phyloP scores from a whole-genome alignment of 2,797 vertebrate species.

The Nasua narica region DNA sequence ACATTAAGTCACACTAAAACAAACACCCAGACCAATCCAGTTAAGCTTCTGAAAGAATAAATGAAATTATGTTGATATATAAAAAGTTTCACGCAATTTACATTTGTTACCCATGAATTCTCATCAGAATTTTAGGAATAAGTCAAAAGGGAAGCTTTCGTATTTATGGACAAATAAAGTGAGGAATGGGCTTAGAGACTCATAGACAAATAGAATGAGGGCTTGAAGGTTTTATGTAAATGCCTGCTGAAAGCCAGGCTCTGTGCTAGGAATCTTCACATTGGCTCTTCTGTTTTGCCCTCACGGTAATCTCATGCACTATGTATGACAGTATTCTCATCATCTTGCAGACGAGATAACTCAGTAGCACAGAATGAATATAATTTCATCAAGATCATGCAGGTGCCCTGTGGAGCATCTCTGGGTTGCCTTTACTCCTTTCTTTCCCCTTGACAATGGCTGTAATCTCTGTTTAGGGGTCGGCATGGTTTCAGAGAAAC shows the following conservation, averaged over 20 bases:
- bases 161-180: background rate
- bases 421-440: background rate
- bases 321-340: background rate
- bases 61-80: background rate
- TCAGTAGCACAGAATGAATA: background rate
- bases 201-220: background rate
- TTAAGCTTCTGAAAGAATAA: conserved; percentile 19
- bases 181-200: background rate
- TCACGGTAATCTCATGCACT: background rate
- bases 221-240: background rate
- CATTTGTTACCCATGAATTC: conserved; percentile 37
- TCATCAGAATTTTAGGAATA: conserved; percentile 1
- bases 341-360: background rate
- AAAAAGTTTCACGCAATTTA: conserved; percentile 25
- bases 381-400: background rate
- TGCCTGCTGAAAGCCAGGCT: background rate
- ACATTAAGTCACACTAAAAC: conserved; percentile 45
- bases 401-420: background rate
- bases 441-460: background rate
- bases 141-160: background rate
- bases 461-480: background rate
- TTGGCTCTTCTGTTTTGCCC: background rate
- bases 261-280: background rate
- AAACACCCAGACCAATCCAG: conserved; percentile 47
- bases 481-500: background rate